These are phyloP conservation scores for Erythrocebus patas DNA, from an alignment of 2,113 vertebrate species.

Conservation along the genomic window DNA sequence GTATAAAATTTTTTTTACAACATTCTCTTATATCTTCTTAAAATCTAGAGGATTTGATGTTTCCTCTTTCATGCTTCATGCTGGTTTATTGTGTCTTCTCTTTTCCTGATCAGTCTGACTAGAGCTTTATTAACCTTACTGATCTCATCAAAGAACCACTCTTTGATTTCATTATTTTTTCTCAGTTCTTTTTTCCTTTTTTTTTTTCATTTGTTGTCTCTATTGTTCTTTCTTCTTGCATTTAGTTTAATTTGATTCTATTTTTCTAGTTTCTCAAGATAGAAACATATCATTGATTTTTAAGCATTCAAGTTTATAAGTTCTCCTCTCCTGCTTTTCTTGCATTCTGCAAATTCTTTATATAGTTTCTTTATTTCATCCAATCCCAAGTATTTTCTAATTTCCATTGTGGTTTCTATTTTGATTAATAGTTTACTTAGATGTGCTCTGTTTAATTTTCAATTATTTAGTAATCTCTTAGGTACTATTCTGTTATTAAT, in stretches of 20 bases:
- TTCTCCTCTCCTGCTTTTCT: background rate
- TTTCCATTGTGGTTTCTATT: background rate
- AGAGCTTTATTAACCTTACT: background rate
- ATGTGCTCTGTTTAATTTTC: background rate
- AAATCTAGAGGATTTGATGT: background rate
- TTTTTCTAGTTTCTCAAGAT: background rate
- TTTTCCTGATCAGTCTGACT: background rate
- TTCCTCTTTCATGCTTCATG: background rate
- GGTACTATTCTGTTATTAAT: background rate
- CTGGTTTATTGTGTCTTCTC: background rate
- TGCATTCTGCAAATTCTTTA: background rate
- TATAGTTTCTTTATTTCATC: background rate
- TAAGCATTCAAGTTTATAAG: background rate
- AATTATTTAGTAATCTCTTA: background rate
- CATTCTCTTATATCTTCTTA: background rate
- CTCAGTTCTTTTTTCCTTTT: background rate
- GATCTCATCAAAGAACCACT: background rate
- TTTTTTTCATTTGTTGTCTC: background rate
- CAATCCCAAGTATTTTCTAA: background rate
- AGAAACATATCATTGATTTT: background rate
- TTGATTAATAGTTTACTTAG: background rate
- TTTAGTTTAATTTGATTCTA: background rate
- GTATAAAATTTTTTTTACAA: background rate
- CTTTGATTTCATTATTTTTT: background rate
- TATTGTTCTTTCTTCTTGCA: background rate